Conservation (phyloP, 2,888 invertebrate species). For the Dascillus cervinus region DNA sequence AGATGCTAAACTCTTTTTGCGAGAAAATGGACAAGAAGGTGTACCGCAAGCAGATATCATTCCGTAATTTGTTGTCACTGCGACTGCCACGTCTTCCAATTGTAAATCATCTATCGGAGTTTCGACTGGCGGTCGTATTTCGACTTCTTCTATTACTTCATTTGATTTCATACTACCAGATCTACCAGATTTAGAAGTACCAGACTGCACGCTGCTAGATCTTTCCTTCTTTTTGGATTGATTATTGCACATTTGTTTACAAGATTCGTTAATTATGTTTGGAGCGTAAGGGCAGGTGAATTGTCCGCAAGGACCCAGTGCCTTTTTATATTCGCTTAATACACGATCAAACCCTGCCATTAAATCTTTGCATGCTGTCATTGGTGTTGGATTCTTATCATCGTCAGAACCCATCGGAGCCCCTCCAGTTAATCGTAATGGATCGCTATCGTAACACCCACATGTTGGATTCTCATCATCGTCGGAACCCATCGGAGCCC, state of each 20-base stretch:
- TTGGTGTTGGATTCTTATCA: conserved; percentile 24
- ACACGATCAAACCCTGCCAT: conserved; percentile 37
- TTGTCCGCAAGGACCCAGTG: conserved; percentile 36
- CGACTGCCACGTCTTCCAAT: neutral
- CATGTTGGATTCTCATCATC: too few species aligned
- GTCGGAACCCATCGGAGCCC: conserved; percentile 18
- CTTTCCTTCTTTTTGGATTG: neutral
- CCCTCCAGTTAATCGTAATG: conserved; percentile 23
- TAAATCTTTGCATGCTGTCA: conserved; percentile 33
- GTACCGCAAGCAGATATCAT: conserved; percentile 22
- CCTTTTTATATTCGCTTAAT: conserved; percentile 32
- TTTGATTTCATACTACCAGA: too few species aligned
- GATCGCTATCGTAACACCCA: conserved; percentile 2
- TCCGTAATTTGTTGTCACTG: neutral
- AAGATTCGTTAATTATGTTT: conserved; percentile 27
- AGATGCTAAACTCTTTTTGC: conserved; percentile 1
- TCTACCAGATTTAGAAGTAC: too few species aligned
- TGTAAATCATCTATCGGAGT: too few species aligned
- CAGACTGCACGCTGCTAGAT: neutral
- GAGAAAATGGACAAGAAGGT: conserved; percentile 20
- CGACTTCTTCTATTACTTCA: neutral
- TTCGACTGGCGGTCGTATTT: too few species aligned
- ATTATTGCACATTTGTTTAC: conserved; percentile 26
- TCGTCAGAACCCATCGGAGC: conserved; percentile 16
- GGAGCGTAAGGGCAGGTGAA: conserved; percentile 33